phyloP scores from a whole-genome alignment of 2,113 vertebrate species.

The Mystacornis crossleyi region DNA sequence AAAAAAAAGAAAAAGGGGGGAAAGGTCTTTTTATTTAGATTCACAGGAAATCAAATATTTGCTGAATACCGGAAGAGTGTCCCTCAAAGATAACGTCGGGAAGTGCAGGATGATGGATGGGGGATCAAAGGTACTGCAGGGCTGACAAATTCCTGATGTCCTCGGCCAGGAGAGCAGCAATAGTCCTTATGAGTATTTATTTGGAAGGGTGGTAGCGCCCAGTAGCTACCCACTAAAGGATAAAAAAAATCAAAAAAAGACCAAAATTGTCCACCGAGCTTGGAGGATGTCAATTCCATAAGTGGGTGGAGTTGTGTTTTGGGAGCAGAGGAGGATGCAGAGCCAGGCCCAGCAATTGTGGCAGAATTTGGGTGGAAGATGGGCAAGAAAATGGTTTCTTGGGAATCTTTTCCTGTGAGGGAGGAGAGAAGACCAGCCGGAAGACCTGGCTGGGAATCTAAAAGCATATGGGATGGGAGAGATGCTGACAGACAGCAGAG shows the following conservation, averaged over 20 bases:
- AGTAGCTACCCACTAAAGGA: not conserved
- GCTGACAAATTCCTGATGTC: not conserved
- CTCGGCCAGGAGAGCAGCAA: not conserved
- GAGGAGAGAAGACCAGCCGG: not conserved
- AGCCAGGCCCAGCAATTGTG: not conserved
- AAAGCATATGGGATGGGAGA: not conserved
- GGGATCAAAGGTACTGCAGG: conserved; percentile 31
- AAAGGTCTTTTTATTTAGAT: conserved; percentile 43
- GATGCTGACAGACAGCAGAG: not conserved
- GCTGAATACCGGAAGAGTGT: conserved; percentile 56
- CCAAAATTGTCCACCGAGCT: not conserved
- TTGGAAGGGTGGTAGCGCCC: fast-evolving
- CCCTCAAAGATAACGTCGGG: conserved; percentile 46
- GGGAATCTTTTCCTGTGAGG: not conserved
- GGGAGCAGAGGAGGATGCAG: not conserved
- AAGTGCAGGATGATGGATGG: conserved; percentile 19
- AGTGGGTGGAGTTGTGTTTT: not conserved
- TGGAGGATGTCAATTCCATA: not conserved
- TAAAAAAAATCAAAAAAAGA: not conserved
- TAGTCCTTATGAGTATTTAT: not conserved
- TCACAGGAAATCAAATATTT: conserved; percentile 67
- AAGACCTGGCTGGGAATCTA: not conserved
- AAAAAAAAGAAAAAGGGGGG: fast-evolving
- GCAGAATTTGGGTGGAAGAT: not conserved
- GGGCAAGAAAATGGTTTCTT: not conserved